phyloP scores from a whole-genome alignment of 2,888 invertebrate genomes.

The Iphiclides podalirius region DNA sequence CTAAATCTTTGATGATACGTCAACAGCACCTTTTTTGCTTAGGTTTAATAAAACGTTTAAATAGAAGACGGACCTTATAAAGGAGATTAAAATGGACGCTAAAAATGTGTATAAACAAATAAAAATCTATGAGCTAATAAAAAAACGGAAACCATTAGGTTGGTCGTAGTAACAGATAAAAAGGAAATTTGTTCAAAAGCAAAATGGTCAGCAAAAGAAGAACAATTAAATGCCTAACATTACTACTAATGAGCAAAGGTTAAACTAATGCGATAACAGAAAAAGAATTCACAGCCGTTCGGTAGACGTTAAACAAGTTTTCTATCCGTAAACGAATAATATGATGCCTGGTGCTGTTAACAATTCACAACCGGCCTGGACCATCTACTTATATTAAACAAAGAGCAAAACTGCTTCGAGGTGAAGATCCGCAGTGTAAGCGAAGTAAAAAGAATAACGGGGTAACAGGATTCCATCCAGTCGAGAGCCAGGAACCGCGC shows the following conservation, averaged over 20 bases:
- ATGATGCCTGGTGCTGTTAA: slow-evolving; percentile 5
- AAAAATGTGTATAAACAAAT: too few relatives aligned
- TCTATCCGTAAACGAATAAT: not conserved
- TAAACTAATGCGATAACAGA: not conserved
- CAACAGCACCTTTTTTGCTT: not conserved
- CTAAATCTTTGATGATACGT: not conserved
- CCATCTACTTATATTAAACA: slow-evolving; percentile 38
- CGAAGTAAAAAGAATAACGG: slow-evolving; percentile 66
- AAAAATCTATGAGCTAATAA: too few relatives aligned
- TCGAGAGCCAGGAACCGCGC: slow-evolving; percentile 30
- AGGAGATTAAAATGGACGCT: not conserved
- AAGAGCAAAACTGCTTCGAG: slow-evolving; percentile 46
- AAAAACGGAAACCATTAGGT: too few relatives aligned
- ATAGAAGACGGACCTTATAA: not conserved
- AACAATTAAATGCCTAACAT: too few relatives aligned
- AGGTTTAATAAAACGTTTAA: not conserved
- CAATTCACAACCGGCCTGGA: slow-evolving; percentile 39
- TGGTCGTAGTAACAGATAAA: too few relatives aligned
- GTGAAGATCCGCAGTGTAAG: slow-evolving; percentile 56
- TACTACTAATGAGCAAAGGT: not conserved
- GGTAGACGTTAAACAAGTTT: slow-evolving; percentile 9
- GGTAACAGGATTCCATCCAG: slow-evolving; percentile 55
- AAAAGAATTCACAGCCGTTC: too few relatives aligned
- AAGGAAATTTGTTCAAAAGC: too few relatives aligned
- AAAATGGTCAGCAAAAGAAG: too few relatives aligned